These are phyloP conservation scores for Drosophila setifemur DNA, from an alignment of 1,140 invertebrate species.

Conservation along the genomic window DNA sequence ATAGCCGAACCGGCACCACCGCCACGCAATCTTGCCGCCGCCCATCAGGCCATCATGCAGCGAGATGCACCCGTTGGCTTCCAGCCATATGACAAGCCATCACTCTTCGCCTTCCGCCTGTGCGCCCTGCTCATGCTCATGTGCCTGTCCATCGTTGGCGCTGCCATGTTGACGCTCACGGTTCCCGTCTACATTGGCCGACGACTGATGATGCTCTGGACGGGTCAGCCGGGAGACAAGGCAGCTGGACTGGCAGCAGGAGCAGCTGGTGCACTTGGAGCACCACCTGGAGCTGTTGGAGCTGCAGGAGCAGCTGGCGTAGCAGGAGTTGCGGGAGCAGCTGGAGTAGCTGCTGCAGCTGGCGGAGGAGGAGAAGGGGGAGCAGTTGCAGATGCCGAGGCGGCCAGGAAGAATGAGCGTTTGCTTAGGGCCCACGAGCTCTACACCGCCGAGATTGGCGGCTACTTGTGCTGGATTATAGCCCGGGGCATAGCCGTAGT, in stretches of 20 bases:
- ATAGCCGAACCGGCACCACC: constrained; percentile 75
- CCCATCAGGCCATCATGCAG: constrained; percentile 90
- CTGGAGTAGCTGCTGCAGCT: constrained; percentile 85
- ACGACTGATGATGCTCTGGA: constrained; percentile 93
- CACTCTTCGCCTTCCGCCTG: constrained; percentile 91
- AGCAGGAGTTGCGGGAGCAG: constrained; percentile 84
- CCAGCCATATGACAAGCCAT: constrained; percentile 94
- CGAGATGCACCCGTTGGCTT: constrained; percentile 90
- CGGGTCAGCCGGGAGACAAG: constrained; percentile 70
- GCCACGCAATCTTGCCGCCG: constrained; percentile 87
- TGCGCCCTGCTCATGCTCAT: constrained; percentile 90
- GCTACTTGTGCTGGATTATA: constrained; percentile 96
- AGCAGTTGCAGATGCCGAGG: constrained; percentile 38
- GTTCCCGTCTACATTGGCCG: constrained; percentile 94
- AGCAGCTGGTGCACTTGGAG: constrained; percentile 5
- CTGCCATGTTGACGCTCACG: constrained; percentile 84
- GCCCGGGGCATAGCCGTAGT: constrained; percentile 90
- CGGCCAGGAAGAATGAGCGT: constrained; percentile 83
- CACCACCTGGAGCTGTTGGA: constrained; percentile 1
- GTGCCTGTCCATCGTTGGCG: constrained; percentile 92
- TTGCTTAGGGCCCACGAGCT: constrained; percentile 93
- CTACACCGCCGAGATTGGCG: constrained; percentile 94
- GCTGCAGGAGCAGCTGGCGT: neutral
- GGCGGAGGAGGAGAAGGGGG: neutral
- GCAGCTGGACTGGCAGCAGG: neutral